Evolutionary conservation across 2,797 vertebrate species (phyloP).

Genomic region (Anas bernieri): DNA sequence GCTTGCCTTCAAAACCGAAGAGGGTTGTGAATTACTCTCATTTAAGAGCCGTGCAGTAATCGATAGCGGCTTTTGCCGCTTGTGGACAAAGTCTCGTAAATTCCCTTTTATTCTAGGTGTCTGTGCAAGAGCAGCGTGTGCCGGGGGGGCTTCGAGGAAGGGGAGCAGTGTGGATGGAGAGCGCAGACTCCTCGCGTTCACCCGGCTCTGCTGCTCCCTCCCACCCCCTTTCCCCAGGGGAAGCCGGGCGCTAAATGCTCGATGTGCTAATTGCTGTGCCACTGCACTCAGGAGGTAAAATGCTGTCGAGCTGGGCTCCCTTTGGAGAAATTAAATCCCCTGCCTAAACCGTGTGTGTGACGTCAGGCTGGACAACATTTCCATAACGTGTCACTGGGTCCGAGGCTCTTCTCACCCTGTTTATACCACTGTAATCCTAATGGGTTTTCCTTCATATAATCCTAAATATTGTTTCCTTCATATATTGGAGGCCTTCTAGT

Average conservation of each 20-base stretch:
- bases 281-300: not conserved
- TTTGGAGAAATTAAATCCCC: not conserved
- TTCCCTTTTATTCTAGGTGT: slow-evolving; percentile 14
- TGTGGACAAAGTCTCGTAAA: slow-evolving; percentile 55
- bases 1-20: slow-evolving; percentile 66
- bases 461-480: not conserved
- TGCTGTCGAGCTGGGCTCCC: not conserved
- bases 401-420: not conserved
- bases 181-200: accelerated
- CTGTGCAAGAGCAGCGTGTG: not conserved
- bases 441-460: accelerated
- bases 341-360: not conserved
- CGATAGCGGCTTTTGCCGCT: slow-evolving; percentile 48
- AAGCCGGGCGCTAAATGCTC: not conserved
- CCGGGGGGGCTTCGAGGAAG: not conserved
- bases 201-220: not conserved
- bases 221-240: not conserved
- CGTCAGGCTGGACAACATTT: not conserved
- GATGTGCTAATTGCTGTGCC: slow-evolving; percentile 28
- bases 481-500: not conserved
- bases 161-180: not conserved
- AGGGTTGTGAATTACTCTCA: slow-evolving; percentile 64
- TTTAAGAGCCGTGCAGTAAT: slow-evolving; percentile 62
- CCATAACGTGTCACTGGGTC: accelerated
- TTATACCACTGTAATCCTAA: not conserved